Base-by-base conservation (phyloP, 2,888 invertebrate species). In the Drosophila prolongata region DNA sequence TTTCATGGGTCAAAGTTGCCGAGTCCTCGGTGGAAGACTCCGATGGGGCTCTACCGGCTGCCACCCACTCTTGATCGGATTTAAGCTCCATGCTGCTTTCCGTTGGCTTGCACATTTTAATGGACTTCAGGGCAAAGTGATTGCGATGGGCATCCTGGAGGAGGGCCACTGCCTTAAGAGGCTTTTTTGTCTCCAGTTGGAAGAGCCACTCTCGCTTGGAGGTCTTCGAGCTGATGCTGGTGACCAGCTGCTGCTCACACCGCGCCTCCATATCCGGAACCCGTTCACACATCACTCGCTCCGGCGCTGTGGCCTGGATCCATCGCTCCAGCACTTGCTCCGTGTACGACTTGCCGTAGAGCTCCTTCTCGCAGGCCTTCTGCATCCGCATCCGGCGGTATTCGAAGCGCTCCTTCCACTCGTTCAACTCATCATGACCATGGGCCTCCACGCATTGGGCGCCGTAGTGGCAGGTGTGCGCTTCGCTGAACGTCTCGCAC, bases 361-460 rank as follows among this genome's bases (percentile, higher is more conserved):
- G 91, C 89, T 95, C 94, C 83, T 95, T 95, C 78, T 95, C 95
- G 83, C 94, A 94, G 6, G 95, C 95, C 76, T 94, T 92, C 87
- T 94, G 94, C 64, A 94, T 90, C 77, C 94, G 94, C 94, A 94
- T 95, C 76, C 94, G 93, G 19, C 95, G 92, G 86, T 95, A 95
- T 77, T 95, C 94, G 90, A 95, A 95, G 62, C 96, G 92, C 77
- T 95, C 94, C 80, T 94, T 94, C 96, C 96, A 96, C 90, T 96
- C 96, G 27, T 94, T 93, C 9, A 96, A 91, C 90, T 96, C 96
- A 52, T 94, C 95, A 24, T 93, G 91, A 1, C 95, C 95, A 88
- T 96, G 96, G 1, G 96, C 96, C 89, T 95, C 95, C 10, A 95
- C 95, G 90, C 96, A 96, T 85, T 95, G 95, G 52, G 94, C 93